phyloP scores from a whole-genome alignment of 2,888 invertebrate species.

The Apamea crenata region DNA sequence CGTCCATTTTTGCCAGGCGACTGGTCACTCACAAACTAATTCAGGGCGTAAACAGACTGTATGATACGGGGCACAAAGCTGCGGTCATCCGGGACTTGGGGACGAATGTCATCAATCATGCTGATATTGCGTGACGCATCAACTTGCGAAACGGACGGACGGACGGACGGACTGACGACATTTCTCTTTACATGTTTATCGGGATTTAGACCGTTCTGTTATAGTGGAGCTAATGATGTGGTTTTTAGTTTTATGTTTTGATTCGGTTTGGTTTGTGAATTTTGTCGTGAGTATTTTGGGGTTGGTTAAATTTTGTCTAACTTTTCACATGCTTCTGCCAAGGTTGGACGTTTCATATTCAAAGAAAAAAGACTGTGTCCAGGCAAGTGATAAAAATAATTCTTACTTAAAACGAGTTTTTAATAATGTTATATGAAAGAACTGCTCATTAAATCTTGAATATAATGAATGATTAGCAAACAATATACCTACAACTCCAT shows the following conservation, averaged over 20 bases:
- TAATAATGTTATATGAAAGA: background rate
- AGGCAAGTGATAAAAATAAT: background rate
- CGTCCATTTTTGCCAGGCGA: conserved; percentile 64
- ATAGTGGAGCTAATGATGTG: conserved; percentile 45
- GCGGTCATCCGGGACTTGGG: conserved; percentile 73
- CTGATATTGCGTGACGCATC: conserved; percentile 86
- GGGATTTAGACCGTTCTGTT: conserved; percentile 62
- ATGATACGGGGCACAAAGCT: conserved; percentile 66
- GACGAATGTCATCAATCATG: conserved; percentile 82
- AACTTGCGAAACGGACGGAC: conserved; percentile 71
- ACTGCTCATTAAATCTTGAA: background rate
- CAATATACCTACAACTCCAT: background rate
- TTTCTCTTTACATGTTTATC: conserved; percentile 77
- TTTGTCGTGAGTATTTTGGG: background rate
- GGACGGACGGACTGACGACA: conserved; percentile 66
- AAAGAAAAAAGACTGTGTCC: background rate
- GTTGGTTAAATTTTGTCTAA: background rate
- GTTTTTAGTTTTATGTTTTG: conserved; percentile 26
- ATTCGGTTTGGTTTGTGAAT: background rate
- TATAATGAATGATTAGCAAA: background rate
- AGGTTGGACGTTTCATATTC: background rate
- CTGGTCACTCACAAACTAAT: conserved; percentile 65
- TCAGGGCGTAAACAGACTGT: conserved; percentile 64
- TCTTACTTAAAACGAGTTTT: background rate
- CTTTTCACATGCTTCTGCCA: background rate